These are phyloP conservation scores for Exocentrus adspersus DNA, from an alignment of 2,888 invertebrate genomes.

Conservation along the genomic window DNA sequence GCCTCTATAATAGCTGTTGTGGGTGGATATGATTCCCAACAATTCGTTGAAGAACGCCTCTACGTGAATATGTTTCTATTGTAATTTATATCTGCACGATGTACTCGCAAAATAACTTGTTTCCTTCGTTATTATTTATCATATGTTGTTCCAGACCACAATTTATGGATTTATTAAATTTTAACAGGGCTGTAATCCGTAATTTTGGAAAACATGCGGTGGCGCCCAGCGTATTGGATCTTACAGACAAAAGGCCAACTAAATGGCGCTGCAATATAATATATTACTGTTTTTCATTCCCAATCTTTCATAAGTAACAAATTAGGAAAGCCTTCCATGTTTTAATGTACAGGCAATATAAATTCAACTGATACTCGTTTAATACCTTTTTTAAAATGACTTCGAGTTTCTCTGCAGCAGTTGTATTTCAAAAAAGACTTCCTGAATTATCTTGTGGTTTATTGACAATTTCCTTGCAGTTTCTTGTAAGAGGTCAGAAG, in stretches of 20 bases:
- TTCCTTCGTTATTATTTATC: constrained; percentile 33
- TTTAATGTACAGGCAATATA: too few species aligned
- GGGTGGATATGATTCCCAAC: constrained; percentile 49
- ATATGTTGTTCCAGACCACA: constrained; percentile 14
- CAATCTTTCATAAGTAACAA: too few species aligned
- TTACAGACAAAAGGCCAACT: too few species aligned
- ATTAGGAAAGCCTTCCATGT: too few species aligned
- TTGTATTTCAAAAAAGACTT: background rate
- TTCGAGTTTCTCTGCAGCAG: background rate
- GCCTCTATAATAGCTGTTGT: constrained; percentile 47
- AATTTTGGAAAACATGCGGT: background rate
- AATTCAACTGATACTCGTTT: background rate
- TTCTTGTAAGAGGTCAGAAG: constrained; percentile 29
- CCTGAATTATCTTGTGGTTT: constrained; percentile 29
- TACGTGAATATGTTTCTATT: constrained; percentile 42
- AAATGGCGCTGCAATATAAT: too few species aligned
- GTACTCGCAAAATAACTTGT: constrained; percentile 31
- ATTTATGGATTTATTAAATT: constrained; percentile 21
- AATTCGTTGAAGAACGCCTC: constrained; percentile 48
- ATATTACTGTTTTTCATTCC: too few species aligned
- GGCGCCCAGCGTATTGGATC: too few species aligned
- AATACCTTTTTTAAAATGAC: background rate
- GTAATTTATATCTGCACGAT: constrained; percentile 36
- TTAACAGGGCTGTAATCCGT: background rate
- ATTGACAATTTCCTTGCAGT: constrained; percentile 30